Evolutionary conservation across 2,113 vertebrate genomes (phyloP).

Genomic region (Herpetotheres cachinnans): DNA sequence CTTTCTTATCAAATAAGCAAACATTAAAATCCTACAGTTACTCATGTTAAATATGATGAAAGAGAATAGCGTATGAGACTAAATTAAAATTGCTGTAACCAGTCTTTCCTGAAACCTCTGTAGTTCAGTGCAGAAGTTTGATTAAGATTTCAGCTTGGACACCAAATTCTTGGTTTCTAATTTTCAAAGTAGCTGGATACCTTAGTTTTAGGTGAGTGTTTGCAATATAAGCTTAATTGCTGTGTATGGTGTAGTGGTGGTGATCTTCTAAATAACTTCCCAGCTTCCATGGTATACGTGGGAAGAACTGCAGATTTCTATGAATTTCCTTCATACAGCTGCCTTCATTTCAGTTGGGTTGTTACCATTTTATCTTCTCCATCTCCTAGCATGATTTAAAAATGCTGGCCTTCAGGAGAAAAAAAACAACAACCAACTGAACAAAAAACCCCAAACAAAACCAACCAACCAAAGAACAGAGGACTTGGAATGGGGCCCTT

Average conservation of each 20-base stretch:
- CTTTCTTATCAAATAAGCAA: background rate
- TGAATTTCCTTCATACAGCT: background rate
- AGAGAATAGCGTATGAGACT: background rate
- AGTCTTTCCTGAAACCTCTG: background rate
- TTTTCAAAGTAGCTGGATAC: background rate
- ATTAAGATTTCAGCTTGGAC: background rate
- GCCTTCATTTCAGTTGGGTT: background rate
- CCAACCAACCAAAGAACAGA: conserved; percentile 58
- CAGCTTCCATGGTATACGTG: background rate
- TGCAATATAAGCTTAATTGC: background rate
- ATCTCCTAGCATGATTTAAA: conserved; percentile 73
- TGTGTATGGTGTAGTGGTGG: background rate
- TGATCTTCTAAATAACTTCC: background rate
- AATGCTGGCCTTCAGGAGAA: conserved; percentile 78
- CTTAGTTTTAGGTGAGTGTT: background rate
- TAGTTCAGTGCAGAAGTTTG: background rate
- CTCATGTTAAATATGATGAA: background rate
- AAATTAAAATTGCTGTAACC: background rate
- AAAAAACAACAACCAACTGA: conserved; percentile 65
- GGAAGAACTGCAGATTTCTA: background rate
- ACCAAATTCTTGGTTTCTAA: background rate
- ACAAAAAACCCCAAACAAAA: background rate
- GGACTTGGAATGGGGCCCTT: conserved; percentile 76
- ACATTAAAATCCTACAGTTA: background rate
- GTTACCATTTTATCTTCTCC: background rate